Evolutionary conservation across 1,140 invertebrate genomes (phyloP), one percentile per base, ranked within the genome.

Genomic region (Cotesia chilonis): DNA sequence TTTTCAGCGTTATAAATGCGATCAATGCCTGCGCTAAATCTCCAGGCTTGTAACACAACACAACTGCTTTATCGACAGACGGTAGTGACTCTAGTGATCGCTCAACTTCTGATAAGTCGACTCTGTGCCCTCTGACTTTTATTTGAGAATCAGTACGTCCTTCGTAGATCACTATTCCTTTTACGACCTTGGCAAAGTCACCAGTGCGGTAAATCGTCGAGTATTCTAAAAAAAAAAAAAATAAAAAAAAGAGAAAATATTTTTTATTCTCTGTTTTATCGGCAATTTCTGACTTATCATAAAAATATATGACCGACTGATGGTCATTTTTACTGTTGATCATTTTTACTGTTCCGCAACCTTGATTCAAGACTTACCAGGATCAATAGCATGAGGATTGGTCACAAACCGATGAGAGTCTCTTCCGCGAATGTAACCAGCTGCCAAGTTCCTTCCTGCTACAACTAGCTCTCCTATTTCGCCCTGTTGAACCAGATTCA

Each of bases 121-220:
- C 92, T 20, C 94, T 85, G 78, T 96, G 93, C 10, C 95, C 95
- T 68, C 95, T 85, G 9, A 96, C 92, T 86, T 96, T 96, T 0
- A 96, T 89, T 83, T 96, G 95, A 0, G 93, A 93, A 84, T 96
- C 95, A 0, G 92, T 92, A 52, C 95, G 89, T 0, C 95, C 95
- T 78, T 95, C 93, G 78, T 92, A 96, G 55, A 94, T 78, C 37
- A 94, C 79, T 14, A 88, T 85, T 1, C 90, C 92, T 67, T 94
- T 92, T n/a, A 91, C 87, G 5, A 95, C 87, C 12, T 89, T 89
- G 0, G 92, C 95, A 78, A 91, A 96, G 81, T 96, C 95, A 0
- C 95, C 95, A 1, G 95, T 96, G 47, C 91, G 89, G 81, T 94
- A 96, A 0, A 96, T 85, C 68, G 86, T 88, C 2, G 89, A 87